Evolutionary conservation across 2,888 invertebrate species (phyloP), one percentile per base, ranked within the genome.

Genomic region (Melipona beecheii): DNA sequence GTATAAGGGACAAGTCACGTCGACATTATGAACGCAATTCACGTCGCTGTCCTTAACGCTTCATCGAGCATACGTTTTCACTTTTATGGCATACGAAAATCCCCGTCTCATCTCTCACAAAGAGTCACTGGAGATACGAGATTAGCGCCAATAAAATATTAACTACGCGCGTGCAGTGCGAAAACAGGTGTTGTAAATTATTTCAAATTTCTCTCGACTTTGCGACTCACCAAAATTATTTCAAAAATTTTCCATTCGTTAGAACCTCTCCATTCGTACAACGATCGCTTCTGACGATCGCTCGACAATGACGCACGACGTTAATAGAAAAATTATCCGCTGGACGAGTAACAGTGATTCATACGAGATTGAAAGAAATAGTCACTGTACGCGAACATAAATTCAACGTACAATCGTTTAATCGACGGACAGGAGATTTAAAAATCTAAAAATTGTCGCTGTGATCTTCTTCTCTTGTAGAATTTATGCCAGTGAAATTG

Each of bases 41-140:
- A 75, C 75, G 68, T 75, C 54, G 24, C 43, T 66, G 36, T 66
- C 54, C 65, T 74, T 65, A 65, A 74, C 66, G 31, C 73, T 64
- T 31, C 64, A 50, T 50, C 66, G 74, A 31, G 36, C 36, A 74
- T 64, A 65, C 62, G 52, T 36, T 74, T 52, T 24, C 50, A 36
- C 65, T 74, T 65, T 74, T 52, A 17, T 36, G 24, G 49, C 36
- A 65, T 24, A 36, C 64, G n/a, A 65, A 65, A 65, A 65, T 65
- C 36, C 19, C 4, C 64, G 4, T 62, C 27, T 62, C 64, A 3
- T 36, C 5, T 24, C 4, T 15, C 15, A n/a, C 2, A 65, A 65
- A 65, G 21, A 65, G 21, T 36, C 64, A 65, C 36, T 60, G 56
- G 9, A 56, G n/a, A 13, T n/a, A n/a, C n/a, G n/a, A 56, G 21